Base-by-base conservation (phyloP, 2,888 invertebrate genomes). In the Tiphia femorata region DNA sequence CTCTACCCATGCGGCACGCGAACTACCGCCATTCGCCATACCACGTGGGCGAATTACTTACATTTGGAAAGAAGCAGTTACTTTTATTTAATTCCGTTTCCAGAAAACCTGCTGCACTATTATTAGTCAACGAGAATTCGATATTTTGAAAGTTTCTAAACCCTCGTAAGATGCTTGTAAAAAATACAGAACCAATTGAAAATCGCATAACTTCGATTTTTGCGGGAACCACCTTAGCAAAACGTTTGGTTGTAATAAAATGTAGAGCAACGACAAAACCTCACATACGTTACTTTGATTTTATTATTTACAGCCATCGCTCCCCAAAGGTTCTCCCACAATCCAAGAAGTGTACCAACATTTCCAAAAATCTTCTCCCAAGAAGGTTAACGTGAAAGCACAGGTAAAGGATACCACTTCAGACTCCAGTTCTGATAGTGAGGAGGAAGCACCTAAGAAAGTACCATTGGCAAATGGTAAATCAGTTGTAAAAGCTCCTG, bases 321-420 rank as follows among this genome's bases (percentile, higher is more conserved):
- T 90, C 44, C 85, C 86, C 0, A 91, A 92, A 80, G 91, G 89
- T 49, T 86, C 88, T 0, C 90, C 92, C 0, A 85, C 87, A 8
- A 82, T 93, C n/a, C 65, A 80, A 8, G 91, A 92, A 8, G 85
- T 93, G 10, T 64, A 89, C 16, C 78, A 84, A 5, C 85, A 87
- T 71, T 90, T 85, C 74, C 86, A 88, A 76, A 86, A 87, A 73
- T 85, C 82, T 59, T 79, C 84, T 33, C 64, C 76, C 14, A 86
- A 84, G 55, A 87, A 87, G 42, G 78, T 88, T 25, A 78, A 83
- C 10, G 47, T 82, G 6, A 81, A 83, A 47, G 16, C 66, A 64
- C 60, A 65, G 20, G 62, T 64, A 14, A 76, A 78, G 38, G 70
- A 77, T n/a, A 78, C 77, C 12, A 78, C 80, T 54, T 80, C 82